Evolutionary conservation across 2,888 invertebrate species (phyloP), one percentile per base, ranked within the genome.

Genomic region (Masnerella sp.): DNA sequence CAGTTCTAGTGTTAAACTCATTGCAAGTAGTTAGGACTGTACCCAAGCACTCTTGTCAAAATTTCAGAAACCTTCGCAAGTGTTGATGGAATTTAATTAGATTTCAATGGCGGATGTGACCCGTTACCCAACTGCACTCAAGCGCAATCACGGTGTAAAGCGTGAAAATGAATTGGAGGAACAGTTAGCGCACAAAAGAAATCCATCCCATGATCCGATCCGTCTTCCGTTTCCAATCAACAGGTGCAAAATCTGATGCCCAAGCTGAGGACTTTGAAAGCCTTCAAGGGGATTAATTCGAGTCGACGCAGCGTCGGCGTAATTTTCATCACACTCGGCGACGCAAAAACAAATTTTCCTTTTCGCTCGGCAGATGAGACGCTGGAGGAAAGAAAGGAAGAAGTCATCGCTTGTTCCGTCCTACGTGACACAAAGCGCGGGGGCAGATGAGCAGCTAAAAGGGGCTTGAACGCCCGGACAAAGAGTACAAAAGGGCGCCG

Each of bases 361-460:
- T 17, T 11, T 38, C 30, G 52, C 61, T 42, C 11, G 36, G 25
- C 49, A 58, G 42, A 40, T 17, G 40, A 28, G 40, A 68, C 34
- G 58, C 42, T 51, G 30, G 25, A 58, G 43, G 42, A 61, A 68
- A 61, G 54, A 58, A 58, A 18, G 49, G 49, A 69, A 61, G 59
- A 65, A 68, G 68, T 68, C 71, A 59, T 71, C 68, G 68, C 71
- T 71, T 59, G 68, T 75, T 68, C 54, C 42, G 71, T 59, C 15
- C 54, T 49, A 47, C 68, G 75, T 72, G 75, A 58, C 61, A 64
- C 67, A 75, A 74, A 69, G 68, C 40, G 64, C 68, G 61, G 67
- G 67, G 68, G 68, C 68, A 64, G 75, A 68, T 72, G 68, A 71
- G 75, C 71, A 58, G 71, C 68, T 75, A 67, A 68, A 75, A 75